Base-by-base conservation (phyloP, 1,140 invertebrate genomes). In the Drosophila punjabiensis region DNA sequence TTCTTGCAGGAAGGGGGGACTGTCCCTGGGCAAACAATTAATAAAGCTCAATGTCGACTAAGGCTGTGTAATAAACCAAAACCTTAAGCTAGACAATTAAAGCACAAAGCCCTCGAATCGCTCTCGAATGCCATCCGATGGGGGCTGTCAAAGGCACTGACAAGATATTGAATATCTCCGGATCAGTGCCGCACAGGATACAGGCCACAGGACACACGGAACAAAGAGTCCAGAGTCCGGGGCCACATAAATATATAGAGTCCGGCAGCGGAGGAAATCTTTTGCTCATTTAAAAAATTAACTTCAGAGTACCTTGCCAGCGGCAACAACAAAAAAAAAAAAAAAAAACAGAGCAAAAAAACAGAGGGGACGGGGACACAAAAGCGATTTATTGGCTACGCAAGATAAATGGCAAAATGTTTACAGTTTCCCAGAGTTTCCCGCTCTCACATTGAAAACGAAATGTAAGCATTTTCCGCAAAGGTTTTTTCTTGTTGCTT, bases 401-500 rank as follows among this genome's bases (percentile, higher is more conserved):
- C 78, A 90, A 90, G 85, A 89, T 89, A 89, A 89, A 89, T 89
- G 86, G 85, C 74, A 76, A 84, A 89, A 80, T 89, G 85, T 89
- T 89, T 89, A 90, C 85, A 89, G 80, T 89, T 89, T 89, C 86
- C 76, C 74, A 47, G 33, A 7, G 45, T 50, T 58, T 58, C 39
- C 39, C 50, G 35, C 61, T 43, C 47, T 33, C 64, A 56, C 81
- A 65, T 85, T 85, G 81, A 89, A 89, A 89, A 81, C 65, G 76
- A 88, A 73, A 74, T 74, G 85, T 88, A 88, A 88, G 85, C 85
- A 89, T 88, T 88, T 88, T 84, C 78, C 77, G 76, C 80, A 73
- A 82, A 77, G 82, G 58, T 82, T 86, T 81, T 82, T 81, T 67
- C 45, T 66, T 76, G 70, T 35, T 61, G 62, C 32, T 64, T 82